phyloP scores from a whole-genome alignment of 30 jellyfish, hydroid and myxozoan species.

The Cassiopea xamachana region DNA sequence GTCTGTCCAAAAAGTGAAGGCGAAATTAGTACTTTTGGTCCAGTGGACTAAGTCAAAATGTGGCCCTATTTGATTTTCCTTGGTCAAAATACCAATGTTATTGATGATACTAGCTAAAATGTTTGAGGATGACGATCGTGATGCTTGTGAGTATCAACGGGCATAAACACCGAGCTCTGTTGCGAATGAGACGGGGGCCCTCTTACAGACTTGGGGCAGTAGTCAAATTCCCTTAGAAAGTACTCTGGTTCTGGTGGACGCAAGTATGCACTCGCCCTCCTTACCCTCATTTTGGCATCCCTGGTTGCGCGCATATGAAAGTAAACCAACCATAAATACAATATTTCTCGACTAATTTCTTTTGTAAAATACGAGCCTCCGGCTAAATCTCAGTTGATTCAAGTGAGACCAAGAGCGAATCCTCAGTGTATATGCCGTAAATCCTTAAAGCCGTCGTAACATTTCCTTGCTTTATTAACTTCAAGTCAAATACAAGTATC shows the following conservation, averaged over 20 bases:
- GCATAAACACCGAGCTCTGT: not conserved
- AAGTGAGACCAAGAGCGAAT: not conserved
- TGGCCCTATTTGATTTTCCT: too few species aligned
- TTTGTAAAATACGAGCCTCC: not conserved
- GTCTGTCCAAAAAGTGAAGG: too few species aligned
- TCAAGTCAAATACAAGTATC: not conserved
- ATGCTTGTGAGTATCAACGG: not conserved
- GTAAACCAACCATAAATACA: not conserved
- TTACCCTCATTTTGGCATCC: too few species aligned
- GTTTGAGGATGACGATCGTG: not conserved
- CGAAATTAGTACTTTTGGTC: too few species aligned
- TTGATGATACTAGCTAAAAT: not conserved
- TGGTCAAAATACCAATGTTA: not conserved
- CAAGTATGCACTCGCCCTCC: too few species aligned
- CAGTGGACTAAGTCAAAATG: too few species aligned
- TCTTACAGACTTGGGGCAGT: not conserved
- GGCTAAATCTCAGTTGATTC: not conserved
- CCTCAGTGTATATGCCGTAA: not conserved
- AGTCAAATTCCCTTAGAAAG: too few species aligned
- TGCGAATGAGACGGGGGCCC: not conserved
- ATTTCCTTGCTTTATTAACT: not conserved
- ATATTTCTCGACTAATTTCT: not conserved
- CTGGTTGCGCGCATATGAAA: not conserved
- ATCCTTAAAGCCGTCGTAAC: not conserved
- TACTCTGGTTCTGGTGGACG: too few species aligned